Base-by-base conservation (phyloP, 2,888 invertebrate species). In the Pachycephus smyrnensis region DNA sequence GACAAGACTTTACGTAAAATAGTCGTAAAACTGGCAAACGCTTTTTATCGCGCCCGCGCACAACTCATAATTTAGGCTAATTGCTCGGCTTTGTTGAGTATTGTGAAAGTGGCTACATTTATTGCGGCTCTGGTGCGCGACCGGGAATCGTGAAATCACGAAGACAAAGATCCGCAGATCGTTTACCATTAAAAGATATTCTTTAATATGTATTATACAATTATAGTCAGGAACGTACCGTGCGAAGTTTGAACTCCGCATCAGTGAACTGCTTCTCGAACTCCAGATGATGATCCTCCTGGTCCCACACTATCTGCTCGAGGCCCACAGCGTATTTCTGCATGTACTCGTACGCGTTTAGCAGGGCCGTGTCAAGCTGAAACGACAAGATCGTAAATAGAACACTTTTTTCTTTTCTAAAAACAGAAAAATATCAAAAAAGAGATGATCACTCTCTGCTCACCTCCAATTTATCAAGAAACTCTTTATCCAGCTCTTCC, bases 281-380 rank as follows among this genome's bases (percentile, higher is more conserved):
- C 83, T 92, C 90, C 23, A 86, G 92, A 32, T 91, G 91, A 76
- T 93, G 86, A 73, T 94, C 93, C 33, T 94, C 92, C 82, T 94
- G 93, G 84, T 95, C 94, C 90, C 92, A 92, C 68, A 93, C 92
- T 75, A 96, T 93, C 86, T 94, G 94, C 86, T 96, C 94, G 79
- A 96, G 88, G 37, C 94, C 95, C 11, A 96, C 95, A 1, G 95
- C 95, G 81, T 95, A 93, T 92, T 93, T 94, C 91, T 96, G 96
- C 89, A 96, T 92, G 83, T 94, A 94, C 86, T 94, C 93, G 92
- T 95, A 96, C 88, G 94, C 93, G 78, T 93, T 92, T 76, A 94
- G 92, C 84, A 96, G 91, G 23, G 92, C 90, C 32, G 90, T 89
- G 77, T 93, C 92, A 80, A 94, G 89, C 94, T 94, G 91, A 6